A percentile compares a stretch with the other conserved stretches of the same genome.
Evolutionary conservation across 2,113 vertebrate genomes (phyloP).

Genomic region (Parotia lawesii): DNA sequence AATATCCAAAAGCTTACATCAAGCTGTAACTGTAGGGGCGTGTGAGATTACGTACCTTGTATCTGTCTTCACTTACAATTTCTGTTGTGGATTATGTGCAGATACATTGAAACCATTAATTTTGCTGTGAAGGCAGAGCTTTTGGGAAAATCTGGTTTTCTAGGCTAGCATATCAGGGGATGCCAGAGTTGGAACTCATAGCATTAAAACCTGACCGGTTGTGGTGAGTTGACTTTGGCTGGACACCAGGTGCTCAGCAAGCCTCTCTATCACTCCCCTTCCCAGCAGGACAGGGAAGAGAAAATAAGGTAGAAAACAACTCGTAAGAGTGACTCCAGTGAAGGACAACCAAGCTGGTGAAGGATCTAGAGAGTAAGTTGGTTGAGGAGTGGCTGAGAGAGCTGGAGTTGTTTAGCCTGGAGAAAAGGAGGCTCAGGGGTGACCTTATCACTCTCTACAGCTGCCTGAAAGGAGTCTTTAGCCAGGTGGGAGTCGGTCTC

Average conservation of each 20-base stretch:
- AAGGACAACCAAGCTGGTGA: neutral
- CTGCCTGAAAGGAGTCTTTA: neutral
- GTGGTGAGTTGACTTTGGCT: neutral
- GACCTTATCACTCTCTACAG: neutral
- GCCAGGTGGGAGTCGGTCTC: neutral
- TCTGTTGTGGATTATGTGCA: neutral
- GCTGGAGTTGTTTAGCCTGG: neutral
- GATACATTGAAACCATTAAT: neutral
- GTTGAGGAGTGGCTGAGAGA: neutral
- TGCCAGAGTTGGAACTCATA: neutral
- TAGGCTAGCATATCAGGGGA: neutral
- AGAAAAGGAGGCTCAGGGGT: neutral
- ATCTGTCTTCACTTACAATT: neutral
- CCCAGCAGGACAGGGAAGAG: neutral
- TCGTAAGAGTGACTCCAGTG: rapidly evolving
- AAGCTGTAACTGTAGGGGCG: neutral
- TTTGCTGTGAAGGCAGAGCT: neutral
- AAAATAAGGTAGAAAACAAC: neutral
- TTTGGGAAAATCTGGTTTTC: neutral
- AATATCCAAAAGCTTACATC: neutral
- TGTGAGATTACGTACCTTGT: neutral
- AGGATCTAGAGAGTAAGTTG: neutral
- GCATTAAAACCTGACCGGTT: neutral
- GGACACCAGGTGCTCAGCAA: neutral
- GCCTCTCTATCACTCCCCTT: neutral